These are phyloP conservation scores for Gallirallus australis DNA, from an alignment of 2,797 vertebrate genomes.

Conservation along the genomic window DNA sequence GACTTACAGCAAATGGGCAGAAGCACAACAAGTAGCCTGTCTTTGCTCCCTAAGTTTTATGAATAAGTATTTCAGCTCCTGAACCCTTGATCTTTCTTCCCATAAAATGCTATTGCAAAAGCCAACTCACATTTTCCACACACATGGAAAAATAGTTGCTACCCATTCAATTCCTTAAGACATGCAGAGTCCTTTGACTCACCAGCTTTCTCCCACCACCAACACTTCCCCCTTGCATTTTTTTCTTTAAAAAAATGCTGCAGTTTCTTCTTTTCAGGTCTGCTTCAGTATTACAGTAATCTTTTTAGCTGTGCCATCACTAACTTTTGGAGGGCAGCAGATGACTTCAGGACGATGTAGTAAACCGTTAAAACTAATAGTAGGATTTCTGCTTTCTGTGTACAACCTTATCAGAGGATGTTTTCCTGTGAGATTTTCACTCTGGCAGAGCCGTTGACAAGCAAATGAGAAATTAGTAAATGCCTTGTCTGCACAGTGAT, in stretches of 20 bases:
- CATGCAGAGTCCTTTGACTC: constrained; percentile 8
- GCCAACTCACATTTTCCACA: constrained; percentile 60
- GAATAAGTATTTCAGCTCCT: constrained; percentile 63
- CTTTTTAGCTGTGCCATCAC: not conserved
- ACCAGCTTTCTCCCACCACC: not conserved
- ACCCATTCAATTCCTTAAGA: constrained; percentile 44
- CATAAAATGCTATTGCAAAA: constrained; percentile 62
- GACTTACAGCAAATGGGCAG: constrained; percentile 31
- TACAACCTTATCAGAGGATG: not conserved
- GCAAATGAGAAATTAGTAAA: constrained; percentile 13
- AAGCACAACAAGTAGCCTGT: constrained; percentile 61
- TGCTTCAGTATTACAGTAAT: not conserved
- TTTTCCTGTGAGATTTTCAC: not conserved
- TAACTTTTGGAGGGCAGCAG: not conserved
- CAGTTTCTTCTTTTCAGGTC: not conserved
- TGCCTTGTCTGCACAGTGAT: not conserved
- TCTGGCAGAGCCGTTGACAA: not conserved
- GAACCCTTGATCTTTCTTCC: constrained; percentile 66
- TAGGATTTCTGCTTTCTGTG: not conserved
- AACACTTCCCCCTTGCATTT: not conserved
- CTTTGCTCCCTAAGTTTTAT: constrained; percentile 53
- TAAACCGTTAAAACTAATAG: not conserved
- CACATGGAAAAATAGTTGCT: constrained; percentile 50
- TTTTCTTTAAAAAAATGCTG: not conserved
- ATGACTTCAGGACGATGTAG: rapidly evolving